Percentiles rank a stretch among this genome's conserved stretches.
Evolutionary conservation across 1,140 invertebrate genomes (phyloP).

Genomic region (Zaprionus tsacasi): DNA sequence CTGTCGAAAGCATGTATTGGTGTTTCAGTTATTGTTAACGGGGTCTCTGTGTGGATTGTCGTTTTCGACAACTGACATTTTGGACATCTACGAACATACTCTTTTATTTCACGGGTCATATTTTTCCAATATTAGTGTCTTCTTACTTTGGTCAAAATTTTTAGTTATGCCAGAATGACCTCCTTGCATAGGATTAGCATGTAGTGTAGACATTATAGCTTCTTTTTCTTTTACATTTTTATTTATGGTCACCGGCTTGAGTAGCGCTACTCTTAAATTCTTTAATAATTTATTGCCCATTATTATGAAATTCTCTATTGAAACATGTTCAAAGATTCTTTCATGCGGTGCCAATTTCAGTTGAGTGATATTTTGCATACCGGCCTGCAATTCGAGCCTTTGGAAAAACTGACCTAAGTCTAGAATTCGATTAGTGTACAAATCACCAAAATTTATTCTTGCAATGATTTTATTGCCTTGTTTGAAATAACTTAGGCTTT

Average conservation of each 20-base stretch:
- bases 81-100: no score
- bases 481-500: conserved; percentile 17
- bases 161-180: no score
- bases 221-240: conserved; percentile 4
- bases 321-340: conserved; percentile 38
- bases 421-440: conserved; percentile 26
- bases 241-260: conserved; percentile 26
- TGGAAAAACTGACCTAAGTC: conserved; percentile 26
- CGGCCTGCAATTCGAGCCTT: conserved; percentile 18
- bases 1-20: no score
- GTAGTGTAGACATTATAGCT: no score
- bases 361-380: conserved; percentile 20
- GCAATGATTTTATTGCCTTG: conserved; percentile 30
- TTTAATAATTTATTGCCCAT: conserved; percentile 37
- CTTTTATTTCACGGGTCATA: no score
- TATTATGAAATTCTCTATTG: conserved; percentile 24
- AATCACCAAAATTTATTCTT: conserved; percentile 32
- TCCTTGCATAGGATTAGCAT: no score
- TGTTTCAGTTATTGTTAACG: no score
- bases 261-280: conserved; percentile 41
- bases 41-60: no score
- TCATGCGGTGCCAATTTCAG: conserved; percentile 29
- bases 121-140: no score
- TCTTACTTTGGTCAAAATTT: no score
- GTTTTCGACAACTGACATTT: no score